Evolutionary conservation across 2,888 invertebrate genomes (phyloP), one percentile per base, ranked within the genome.

Genomic region (Dynastes maya): DNA sequence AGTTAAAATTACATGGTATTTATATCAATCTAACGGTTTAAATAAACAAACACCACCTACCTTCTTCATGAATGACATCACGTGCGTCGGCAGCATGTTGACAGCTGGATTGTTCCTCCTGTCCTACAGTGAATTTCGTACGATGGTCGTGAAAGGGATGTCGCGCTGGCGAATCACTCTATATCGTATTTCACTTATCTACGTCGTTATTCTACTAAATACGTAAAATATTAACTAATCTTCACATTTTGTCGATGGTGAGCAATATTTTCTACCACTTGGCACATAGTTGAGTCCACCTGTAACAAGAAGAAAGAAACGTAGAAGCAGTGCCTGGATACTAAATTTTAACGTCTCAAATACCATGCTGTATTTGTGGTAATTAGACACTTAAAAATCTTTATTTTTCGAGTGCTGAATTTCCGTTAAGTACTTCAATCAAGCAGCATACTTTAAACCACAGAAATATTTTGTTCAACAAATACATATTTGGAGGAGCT

Each of bases 31-130:
- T 45, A 45, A 45, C 45, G 1, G 45, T 8, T 9, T 45, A 37
- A 37, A 37, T 37, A 6, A 37, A 5, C 37, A 37, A 37, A 37
- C 8, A 8, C 45, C 45, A 90, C 94, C 92, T 88, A 96, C 96
- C 95, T 96, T 96, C 90, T 96, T 96, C 94, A 96, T 95, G 90
- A 96, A 96, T 85, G 96, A 96, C 94, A 96, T 95, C 87, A 96
- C 95, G 90, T 96, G 96, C 85, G 95, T 95, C 83, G 96, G 96
- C 92, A 96, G 92, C 96, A 96, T 96, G 11, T 51, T 58, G 77
- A 51, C 65, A 3, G 40, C 6, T 29, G 61, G 45, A 61, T 61
- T 61, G 29, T 61, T 22, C 4, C 27, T 61, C 61, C 22, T 61
- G 9, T 11, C 11, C 27, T 8, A 22, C 8, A 5, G n/a, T 3